Conservation (phyloP, 1,140 invertebrate genomes). For the Episyrphus balteatus region DNA sequence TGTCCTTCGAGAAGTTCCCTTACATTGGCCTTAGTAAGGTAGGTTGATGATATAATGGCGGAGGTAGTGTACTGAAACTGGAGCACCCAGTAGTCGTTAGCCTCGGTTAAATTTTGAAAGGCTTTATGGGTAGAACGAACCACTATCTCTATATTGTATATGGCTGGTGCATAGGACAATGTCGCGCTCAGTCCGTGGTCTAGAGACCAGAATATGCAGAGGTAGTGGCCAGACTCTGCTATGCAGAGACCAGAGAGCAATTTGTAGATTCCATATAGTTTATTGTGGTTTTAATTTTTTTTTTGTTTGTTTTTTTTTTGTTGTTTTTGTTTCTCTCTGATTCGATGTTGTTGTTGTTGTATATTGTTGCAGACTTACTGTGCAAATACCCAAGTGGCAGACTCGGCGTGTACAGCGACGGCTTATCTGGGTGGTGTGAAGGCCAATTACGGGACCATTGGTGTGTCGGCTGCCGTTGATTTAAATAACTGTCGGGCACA, state of each 20-base stretch:
- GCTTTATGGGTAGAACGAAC: neutral
- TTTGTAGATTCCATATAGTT: neutral
- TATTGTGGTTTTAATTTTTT: neutral
- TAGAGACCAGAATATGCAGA: neutral
- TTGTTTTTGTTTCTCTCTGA: neutral
- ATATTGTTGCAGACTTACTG: conserved; percentile 51
- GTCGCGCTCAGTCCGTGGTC: neutral
- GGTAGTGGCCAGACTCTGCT: neutral
- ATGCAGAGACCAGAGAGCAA: neutral
- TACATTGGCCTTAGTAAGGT: conserved; percentile 26
- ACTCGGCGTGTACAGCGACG: conserved; percentile 52
- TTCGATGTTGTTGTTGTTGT: no score
- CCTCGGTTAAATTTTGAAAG: neutral
- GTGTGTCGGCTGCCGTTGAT: conserved; percentile 52
- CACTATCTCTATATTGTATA: neutral
- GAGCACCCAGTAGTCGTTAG: neutral
- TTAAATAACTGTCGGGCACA: conserved; percentile 45
- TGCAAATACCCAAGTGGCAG: conserved; percentile 57
- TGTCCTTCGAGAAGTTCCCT: conserved; percentile 52
- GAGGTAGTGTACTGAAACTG: neutral
- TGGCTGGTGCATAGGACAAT: neutral
- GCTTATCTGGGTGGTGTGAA: conserved; percentile 74
- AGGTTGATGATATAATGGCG: no score
- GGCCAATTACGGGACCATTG: conserved; percentile 62
- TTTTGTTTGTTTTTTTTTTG: no score